phyloP scores from a whole-genome alignment of 2,797 vertebrate species.

The Podarcis lilfordi region DNA sequence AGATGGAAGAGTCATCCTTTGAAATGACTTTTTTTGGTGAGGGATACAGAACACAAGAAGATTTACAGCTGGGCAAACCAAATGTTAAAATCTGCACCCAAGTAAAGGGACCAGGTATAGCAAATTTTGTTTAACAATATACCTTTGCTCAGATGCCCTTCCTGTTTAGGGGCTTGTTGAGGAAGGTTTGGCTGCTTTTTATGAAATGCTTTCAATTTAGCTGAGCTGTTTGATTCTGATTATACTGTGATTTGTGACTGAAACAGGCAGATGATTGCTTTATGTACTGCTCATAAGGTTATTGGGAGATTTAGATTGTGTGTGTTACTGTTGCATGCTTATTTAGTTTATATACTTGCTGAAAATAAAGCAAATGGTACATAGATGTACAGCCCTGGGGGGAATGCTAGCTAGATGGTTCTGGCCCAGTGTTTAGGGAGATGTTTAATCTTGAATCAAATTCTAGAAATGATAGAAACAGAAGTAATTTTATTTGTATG shows the following conservation, averaged over 20 bases:
- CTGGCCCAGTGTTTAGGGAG: background rate
- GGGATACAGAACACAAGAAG: conserved; percentile 86
- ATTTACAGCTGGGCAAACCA: conserved; percentile 84
- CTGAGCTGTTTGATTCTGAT: too few species aligned
- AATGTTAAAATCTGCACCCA: conserved; percentile 89
- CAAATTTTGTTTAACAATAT: background rate
- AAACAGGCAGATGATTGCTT: too few species aligned
- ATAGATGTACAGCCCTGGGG: too few species aligned
- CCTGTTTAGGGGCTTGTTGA: too few species aligned
- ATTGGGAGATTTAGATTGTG: too few species aligned
- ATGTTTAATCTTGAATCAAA: background rate
- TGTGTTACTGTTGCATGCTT: too few species aligned
- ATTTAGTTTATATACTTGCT: background rate
- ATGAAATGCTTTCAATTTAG: too few species aligned
- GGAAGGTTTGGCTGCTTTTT: too few species aligned
- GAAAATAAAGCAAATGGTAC: background rate
- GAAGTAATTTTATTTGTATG: too few species aligned
- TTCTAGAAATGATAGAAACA: background rate
- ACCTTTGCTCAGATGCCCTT: background rate
- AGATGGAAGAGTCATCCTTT: conserved; percentile 92
- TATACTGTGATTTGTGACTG: too few species aligned
- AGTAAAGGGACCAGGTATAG: conserved; percentile 92
- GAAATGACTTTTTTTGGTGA: conserved; percentile 89
- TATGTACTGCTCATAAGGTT: too few species aligned
- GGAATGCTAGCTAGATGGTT: too few species aligned